Evolutionary conservation across 2,113 vertebrate genomes (phyloP).

Genomic region (Meleagris gallopavo): DNA sequence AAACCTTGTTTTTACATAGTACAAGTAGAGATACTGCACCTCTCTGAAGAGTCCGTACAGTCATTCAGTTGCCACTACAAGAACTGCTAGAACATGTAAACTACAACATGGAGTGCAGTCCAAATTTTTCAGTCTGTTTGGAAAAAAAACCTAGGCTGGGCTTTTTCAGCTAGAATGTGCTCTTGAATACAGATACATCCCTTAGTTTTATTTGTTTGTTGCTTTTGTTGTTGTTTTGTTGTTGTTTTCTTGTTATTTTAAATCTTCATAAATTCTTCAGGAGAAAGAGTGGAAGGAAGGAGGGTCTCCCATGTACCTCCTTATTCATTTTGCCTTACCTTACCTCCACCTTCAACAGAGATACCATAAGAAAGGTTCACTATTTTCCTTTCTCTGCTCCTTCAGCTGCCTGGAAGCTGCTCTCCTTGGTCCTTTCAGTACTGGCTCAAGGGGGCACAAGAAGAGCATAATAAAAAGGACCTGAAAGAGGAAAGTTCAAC

Average conservation of each 20-base stretch:
- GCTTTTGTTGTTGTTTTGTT: not conserved
- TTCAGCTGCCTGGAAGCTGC: not conserved
- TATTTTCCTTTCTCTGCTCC: not conserved
- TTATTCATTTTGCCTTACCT: not conserved
- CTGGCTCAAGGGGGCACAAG: not conserved
- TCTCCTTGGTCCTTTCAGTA: not conserved
- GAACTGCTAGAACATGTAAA: not conserved
- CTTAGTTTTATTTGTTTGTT: not conserved
- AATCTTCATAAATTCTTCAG: not conserved
- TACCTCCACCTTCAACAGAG: not conserved
- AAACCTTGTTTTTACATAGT: not conserved
- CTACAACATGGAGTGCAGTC: not conserved
- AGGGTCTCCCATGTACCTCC: not conserved
- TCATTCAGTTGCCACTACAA: not conserved
- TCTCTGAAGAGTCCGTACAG: not conserved
- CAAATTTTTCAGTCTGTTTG: not conserved
- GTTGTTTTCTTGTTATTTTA: not conserved
- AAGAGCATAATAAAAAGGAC: not conserved
- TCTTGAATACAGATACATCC: not conserved
- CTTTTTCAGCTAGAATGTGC: not conserved
- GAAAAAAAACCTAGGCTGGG: too few species aligned
- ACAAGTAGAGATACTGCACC: not conserved
- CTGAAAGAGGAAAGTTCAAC: not conserved
- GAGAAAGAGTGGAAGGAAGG: not conserved
- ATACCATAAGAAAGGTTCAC: not conserved